A percentile compares a stretch with the other conserved stretches of the same genome.
Conservation (phyloP, 2,113 vertebrate genomes). For the Maccullochella peelii region DNA sequence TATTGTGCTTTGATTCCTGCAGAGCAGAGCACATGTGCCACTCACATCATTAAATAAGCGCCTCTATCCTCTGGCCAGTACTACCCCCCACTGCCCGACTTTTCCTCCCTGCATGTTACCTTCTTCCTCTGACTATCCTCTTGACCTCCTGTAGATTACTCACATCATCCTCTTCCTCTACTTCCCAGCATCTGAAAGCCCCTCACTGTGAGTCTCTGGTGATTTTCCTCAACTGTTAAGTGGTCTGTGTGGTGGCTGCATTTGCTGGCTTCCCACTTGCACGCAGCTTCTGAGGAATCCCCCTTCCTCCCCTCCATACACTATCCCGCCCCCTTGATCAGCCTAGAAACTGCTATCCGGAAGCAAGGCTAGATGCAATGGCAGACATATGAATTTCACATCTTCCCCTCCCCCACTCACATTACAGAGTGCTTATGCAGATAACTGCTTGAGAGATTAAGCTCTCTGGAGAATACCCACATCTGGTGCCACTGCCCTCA, state of each 20-base stretch:
- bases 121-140: background rate
- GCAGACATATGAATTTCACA: slow-evolving; percentile 67
- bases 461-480: slow-evolving; percentile 62
- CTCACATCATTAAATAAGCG: slow-evolving; percentile 24
- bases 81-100: background rate
- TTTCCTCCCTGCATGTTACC: background rate
- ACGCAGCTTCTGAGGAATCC: slow-evolving; percentile 20
- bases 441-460: slow-evolving; percentile 68
- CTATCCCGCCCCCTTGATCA: slow-evolving; percentile 29
- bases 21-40: slow-evolving; percentile 26
- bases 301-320: background rate
- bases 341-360: slow-evolving; percentile 26
- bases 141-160: background rate
- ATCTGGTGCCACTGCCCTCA: slow-evolving; percentile 55
- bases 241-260: background rate
- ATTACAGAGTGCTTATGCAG: slow-evolving; percentile 54
- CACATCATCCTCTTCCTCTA: background rate
- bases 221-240: background rate
- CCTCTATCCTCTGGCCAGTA: background rate
- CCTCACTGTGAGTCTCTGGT: background rate
- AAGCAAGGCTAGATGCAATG: slow-evolving; percentile 16
- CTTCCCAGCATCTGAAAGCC: slow-evolving; percentile 6
- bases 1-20: slow-evolving; percentile 37
- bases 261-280: slow-evolving; percentile 15
- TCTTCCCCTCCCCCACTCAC: slow-evolving; percentile 51